Base-by-base conservation (phyloP, 2,888 invertebrate species). In the Leptopilina drosophilae region DNA sequence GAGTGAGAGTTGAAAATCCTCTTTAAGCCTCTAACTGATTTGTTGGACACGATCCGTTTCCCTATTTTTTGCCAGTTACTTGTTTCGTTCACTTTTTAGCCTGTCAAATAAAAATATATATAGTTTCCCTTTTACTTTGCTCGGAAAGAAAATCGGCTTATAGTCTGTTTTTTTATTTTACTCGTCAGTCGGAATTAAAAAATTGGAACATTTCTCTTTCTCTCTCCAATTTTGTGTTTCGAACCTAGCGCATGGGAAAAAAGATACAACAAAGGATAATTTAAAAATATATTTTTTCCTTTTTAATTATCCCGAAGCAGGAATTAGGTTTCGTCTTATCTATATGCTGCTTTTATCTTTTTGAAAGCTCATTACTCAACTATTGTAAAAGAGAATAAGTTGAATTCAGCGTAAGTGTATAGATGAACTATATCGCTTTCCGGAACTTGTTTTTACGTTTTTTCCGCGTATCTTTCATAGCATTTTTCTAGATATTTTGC, bases 261-360 rank as follows among this genome's bases (percentile, higher is more conserved):
- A 12, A 12, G 9, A 49, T 11, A 49, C 49, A 49, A 49, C 9
- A 49, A 49, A 11, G 11, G 49, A 11, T 12, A 49, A 49, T 49
- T 49, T 49, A 11, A 11, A 49, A 49, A 49, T 12, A 49, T 11
- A 11, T 11, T 11, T 49, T 49, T 49, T 8, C 11, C 11, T 49
- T 49, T 49, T 49, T 12, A 8, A 49, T 11, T 49, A 49, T 49
- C 49, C 7, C 1, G 15, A n/a, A 59, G 8, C 20, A 59, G 7
- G 15, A 59, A 59, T 59, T 59, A 59, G 59, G 15, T 5, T 62
- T 62, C 5, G 3, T 94, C 94, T 62, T 62, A 62, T 62, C 62
- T 62, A 5, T 33, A 15, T 20, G 62, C 20, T 20, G 20, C 59
- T 78, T 78, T 26, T 73, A 56, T 73, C 53, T 33, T 33, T 33